Evolutionary conservation across 2,113 vertebrate species (phyloP).

Genomic region (Phrynosoma platyrhinos): DNA sequence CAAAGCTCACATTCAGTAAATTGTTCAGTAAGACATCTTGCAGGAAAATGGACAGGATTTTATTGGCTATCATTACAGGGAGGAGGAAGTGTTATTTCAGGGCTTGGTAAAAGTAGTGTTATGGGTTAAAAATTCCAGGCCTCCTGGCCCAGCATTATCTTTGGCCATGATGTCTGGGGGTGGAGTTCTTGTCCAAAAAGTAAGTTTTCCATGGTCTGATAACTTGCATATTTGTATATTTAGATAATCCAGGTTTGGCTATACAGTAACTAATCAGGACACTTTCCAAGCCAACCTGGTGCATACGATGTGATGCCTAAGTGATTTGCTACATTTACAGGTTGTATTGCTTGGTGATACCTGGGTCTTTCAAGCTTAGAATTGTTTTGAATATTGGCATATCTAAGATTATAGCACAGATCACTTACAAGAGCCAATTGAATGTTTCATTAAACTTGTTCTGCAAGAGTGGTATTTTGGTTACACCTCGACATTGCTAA

Average conservation of each 20-base stretch:
- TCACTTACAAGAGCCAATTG: not conserved
- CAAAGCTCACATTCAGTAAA: not conserved
- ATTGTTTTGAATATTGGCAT: not conserved
- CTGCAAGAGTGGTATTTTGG: not conserved
- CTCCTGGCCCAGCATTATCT: no score
- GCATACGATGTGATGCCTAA: not conserved
- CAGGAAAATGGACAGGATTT: not conserved
- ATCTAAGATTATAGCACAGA: not conserved
- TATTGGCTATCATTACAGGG: not conserved
- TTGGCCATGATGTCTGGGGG: no score
- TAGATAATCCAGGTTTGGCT: not conserved
- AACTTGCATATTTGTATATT: not conserved
- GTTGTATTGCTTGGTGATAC: not conserved
- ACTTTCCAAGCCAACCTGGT: not conserved
- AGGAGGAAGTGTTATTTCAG: not conserved
- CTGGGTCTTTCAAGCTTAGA: not conserved
- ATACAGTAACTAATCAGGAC: not conserved
- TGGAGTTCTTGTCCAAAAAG: not conserved
- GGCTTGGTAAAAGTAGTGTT: not conserved
- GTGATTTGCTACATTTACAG: not conserved
- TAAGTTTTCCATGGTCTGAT: not conserved
- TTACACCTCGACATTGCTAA: conserved; percentile 5
- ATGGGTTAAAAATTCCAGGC: no score
- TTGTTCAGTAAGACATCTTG: not conserved
- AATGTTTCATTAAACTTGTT: not conserved